Evolutionary conservation across 23 tunicate genomes (phyloP), one percentile per base, ranked within the genome.

Genomic region (Trididemnum clinides): DNA sequence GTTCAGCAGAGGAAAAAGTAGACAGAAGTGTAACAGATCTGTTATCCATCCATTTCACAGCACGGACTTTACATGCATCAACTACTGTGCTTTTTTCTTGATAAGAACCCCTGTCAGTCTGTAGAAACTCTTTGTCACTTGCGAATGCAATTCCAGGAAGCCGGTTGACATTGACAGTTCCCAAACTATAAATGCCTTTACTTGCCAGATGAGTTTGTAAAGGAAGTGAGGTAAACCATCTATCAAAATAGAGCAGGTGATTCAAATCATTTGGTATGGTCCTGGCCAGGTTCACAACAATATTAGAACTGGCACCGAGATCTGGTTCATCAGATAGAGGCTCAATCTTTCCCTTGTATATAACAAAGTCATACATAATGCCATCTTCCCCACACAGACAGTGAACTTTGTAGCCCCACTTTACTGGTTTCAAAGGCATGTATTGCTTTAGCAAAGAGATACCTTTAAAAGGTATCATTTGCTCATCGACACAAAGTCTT

Each of bases 241-340:
- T 75, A 29, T 75, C 81, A 75, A 75, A 75, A 28, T 36, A 75
- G 28, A 75, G 81, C 31, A 39, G 30, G 39, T 75, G 62, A 28
- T 75, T 75, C 0, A 25, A 20, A 75, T 75, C 33, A 28, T 39
- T 37, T 21, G 62, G 81, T 23, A 75, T 75, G 0, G 58, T 75
- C 39, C 28, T 20, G 23, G 62, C 33, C 63, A 34, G 25, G 62
- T 50, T 1, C 10, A 75, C 63, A 15, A 75, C 81, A 75, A 39
- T 28, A 39, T 75, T 75, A 18, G 81, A 75, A 39, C 62, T 39
- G 25, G 81, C 81, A 0, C 81, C 81, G 18, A 75, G 32, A 37
- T 38, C 81, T 12, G 81, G 63, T 75, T 38, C 63, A 75, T n/a
- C 33, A 21, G 0, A 18, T 29, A 75, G 39, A 39, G 30, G 62